Conservation (phyloP, 2,797 vertebrate species). For the Remorina albescens region DNA sequence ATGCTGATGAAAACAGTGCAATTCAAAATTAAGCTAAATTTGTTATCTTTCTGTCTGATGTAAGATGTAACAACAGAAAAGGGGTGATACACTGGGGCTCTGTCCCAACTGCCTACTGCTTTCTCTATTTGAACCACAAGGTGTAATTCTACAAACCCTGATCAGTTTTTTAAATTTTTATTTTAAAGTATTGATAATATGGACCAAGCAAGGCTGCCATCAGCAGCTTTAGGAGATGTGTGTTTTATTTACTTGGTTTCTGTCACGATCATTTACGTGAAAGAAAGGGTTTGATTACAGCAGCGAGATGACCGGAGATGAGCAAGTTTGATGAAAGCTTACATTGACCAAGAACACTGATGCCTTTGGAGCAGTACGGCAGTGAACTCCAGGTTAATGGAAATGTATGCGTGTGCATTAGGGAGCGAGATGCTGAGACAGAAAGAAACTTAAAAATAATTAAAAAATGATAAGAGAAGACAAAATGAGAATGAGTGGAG, state of each 20-base stretch:
- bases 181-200: conserved; percentile 42
- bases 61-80: no score
- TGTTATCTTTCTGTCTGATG: no score
- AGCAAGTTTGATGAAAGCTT: conserved; percentile 46
- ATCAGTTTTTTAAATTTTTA: conserved; percentile 55
- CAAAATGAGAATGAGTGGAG: no score
- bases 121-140: neutral
- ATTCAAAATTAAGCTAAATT: no score
- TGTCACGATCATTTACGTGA: conserved; percentile 44
- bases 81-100: neutral
- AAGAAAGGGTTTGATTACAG: conserved; percentile 58
- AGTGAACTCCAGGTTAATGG: conserved; percentile 53
- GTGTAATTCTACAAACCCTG: conserved; percentile 23
- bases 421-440: no score
- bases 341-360: conserved; percentile 54
- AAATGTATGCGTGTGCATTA: conserved; percentile 9
- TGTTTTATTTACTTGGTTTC: conserved; percentile 21
- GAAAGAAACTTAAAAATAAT: neutral
- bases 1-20: neutral
- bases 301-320: conserved; percentile 44
- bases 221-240: conserved; percentile 58
- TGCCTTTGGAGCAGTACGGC: conserved; percentile 26
- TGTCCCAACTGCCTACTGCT: neutral
- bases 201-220: conserved; percentile 45
- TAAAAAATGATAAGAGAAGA: neutral